Percentiles rank a stretch among this genome's conserved stretches.
These are phyloP conservation scores for Florisuga fusca DNA, from an alignment of 2,797 vertebrate genomes.

Conservation along the genomic window DNA sequence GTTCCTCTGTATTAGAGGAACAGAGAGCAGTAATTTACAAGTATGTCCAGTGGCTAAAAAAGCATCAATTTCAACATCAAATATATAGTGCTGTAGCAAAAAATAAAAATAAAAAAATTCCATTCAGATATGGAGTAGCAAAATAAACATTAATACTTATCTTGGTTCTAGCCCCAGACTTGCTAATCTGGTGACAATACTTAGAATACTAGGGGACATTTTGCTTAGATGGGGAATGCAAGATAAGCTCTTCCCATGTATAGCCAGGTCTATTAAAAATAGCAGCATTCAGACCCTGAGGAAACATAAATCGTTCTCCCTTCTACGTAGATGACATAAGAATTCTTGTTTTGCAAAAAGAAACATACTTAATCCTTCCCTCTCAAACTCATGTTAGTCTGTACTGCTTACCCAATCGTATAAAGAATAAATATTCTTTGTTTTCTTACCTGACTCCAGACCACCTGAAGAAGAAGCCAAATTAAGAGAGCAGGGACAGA, in stretches of 20 bases:
- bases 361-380: neutral
- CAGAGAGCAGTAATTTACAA: neutral
- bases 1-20: neutral
- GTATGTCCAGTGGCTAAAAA: neutral
- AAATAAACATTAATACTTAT: neutral
- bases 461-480: conserved; percentile 34
- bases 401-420: neutral
- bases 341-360: neutral
- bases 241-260: neutral
- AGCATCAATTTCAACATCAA: neutral
- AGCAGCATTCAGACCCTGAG: neutral
- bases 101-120: neutral
- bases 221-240: neutral
- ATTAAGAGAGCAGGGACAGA: conserved; percentile 26
- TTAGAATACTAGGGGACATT: neutral
- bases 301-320: neutral
- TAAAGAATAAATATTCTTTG: neutral
- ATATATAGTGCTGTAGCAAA: neutral
- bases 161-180: neutral
- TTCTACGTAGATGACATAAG: neutral
- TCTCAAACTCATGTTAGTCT: neutral
- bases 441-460: conserved; percentile 75
- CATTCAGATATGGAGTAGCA: neutral
- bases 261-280: neutral
- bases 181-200: neutral